Conservation (phyloP, 1,140 invertebrate genomes). For the Temnothorax nylanderi region DNA sequence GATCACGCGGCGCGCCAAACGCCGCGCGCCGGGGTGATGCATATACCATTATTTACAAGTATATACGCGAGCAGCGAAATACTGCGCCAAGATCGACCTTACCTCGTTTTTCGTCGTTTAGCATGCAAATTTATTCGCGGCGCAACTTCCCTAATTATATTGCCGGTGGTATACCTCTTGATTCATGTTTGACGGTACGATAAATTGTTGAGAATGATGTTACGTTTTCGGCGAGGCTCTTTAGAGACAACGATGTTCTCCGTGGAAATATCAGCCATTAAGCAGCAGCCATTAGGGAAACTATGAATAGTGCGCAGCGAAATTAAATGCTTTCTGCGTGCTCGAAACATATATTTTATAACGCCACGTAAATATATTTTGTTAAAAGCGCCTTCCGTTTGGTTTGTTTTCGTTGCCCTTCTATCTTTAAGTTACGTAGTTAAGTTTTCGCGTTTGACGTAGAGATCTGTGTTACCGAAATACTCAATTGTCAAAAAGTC, state of each 20-base stretch:
- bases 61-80: slow-evolving; percentile 74
- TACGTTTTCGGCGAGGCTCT: slow-evolving; percentile 30
- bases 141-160: slow-evolving; percentile 53
- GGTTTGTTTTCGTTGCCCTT: slow-evolving; percentile 31
- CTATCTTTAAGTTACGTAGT: slow-evolving; percentile 37
- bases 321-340: background rate
- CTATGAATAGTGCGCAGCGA: slow-evolving; percentile 29
- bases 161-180: slow-evolving; percentile 52
- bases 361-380: slow-evolving; percentile 42
- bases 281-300: slow-evolving; percentile 28
- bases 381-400: slow-evolving; percentile 36
- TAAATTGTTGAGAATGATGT: slow-evolving; percentile 57
- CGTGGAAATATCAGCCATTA: slow-evolving; percentile 44
- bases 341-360: slow-evolving; percentile 42
- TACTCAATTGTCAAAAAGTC: slow-evolving; percentile 27
- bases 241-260: slow-evolving; percentile 32
- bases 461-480: slow-evolving; percentile 36
- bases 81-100: slow-evolving; percentile 72
- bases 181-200: slow-evolving; percentile 55
- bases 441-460: slow-evolving; percentile 19
- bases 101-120: slow-evolving; percentile 68
- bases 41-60: slow-evolving; percentile 69
- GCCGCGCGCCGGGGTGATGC: slow-evolving; percentile 54
- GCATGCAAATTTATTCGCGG: slow-evolving; percentile 63
- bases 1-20: slow-evolving; percentile 58